These are phyloP conservation scores for Thaumatotibia leucotreta DNA, from an alignment of 1,140 invertebrate genomes.

Conservation along the genomic window DNA sequence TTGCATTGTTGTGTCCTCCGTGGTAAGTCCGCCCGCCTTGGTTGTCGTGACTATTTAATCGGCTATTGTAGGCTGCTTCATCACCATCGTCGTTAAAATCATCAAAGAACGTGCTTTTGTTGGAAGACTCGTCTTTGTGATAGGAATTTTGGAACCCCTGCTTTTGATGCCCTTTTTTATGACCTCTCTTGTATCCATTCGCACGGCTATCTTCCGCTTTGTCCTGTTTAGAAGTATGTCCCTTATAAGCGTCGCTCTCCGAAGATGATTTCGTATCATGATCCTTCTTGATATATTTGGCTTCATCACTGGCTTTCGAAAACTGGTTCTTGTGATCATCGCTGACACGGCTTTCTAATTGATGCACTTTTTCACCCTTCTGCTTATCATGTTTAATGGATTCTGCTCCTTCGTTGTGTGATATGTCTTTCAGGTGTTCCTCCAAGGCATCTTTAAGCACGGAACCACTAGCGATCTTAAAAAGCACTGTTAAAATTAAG, in stretches of 20 bases:
- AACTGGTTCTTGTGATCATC: constrained; percentile 67
- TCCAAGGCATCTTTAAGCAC: constrained; percentile 58
- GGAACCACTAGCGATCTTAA: constrained; percentile 46
- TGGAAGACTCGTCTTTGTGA: constrained; percentile 81
- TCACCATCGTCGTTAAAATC: constrained; percentile 79
- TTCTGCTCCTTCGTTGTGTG: constrained; percentile 58
- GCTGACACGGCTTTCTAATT: constrained; percentile 58
- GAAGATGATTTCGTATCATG: constrained; percentile 57
- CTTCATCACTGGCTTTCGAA: constrained; percentile 65
- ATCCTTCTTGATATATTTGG: constrained; percentile 67
- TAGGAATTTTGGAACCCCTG: constrained; percentile 81
- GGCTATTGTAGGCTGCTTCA: constrained; percentile 73
- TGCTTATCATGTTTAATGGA: constrained; percentile 61
- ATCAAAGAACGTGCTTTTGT: constrained; percentile 81
- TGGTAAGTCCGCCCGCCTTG: constrained; percentile 68
- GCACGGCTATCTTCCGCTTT: constrained; percentile 64
- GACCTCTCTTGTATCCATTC: constrained; percentile 70
- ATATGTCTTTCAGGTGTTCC: constrained; percentile 65
- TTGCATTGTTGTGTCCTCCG: constrained; percentile 68
- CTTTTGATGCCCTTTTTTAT: constrained; percentile 81
- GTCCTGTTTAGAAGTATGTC: constrained; percentile 60
- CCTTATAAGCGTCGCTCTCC: constrained; percentile 63
- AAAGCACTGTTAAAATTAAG: constrained; percentile 41
- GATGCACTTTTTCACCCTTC: constrained; percentile 65
- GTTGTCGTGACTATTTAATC: constrained; percentile 69